phyloP scores from a whole-genome alignment of 2,797 vertebrate species.

The Tachyglossus aculeatus region DNA sequence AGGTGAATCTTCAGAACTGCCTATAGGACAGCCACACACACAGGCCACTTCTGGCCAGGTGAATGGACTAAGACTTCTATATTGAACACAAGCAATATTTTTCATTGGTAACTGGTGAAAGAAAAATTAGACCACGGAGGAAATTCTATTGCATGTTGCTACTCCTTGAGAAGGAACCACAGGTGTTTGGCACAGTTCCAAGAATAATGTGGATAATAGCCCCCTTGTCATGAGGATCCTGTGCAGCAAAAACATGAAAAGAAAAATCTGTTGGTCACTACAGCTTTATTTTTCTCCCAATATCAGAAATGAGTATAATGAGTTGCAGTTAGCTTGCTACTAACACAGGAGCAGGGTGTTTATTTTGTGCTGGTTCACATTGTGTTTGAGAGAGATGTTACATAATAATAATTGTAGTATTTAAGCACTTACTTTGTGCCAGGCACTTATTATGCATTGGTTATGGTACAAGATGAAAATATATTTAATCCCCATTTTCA shows the following conservation, averaged over 20 bases:
- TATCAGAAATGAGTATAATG: background rate
- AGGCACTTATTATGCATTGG: no score
- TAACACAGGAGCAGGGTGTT: background rate
- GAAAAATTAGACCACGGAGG: background rate
- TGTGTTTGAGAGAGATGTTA: background rate
- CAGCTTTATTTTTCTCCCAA: background rate
- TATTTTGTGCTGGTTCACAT: background rate
- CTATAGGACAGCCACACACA: no score
- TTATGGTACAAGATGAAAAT: no score
- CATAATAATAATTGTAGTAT: no score
- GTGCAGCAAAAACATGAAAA: background rate
- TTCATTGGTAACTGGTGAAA: background rate
- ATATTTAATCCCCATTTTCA: no score
- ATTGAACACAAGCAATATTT: background rate
- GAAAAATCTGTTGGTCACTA: background rate
- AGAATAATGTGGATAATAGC: background rate
- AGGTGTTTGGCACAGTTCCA: background rate
- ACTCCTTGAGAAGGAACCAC: background rate
- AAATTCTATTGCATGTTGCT: background rate
- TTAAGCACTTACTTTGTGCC: no score
- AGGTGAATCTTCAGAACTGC: no score
- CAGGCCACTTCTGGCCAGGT: no score
- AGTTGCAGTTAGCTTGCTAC: background rate
- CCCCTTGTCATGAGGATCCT: background rate
- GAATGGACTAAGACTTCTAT: no score